Conservation (phyloP, 2,797 vertebrate genomes). For the Enteromius anoplus region DNA sequence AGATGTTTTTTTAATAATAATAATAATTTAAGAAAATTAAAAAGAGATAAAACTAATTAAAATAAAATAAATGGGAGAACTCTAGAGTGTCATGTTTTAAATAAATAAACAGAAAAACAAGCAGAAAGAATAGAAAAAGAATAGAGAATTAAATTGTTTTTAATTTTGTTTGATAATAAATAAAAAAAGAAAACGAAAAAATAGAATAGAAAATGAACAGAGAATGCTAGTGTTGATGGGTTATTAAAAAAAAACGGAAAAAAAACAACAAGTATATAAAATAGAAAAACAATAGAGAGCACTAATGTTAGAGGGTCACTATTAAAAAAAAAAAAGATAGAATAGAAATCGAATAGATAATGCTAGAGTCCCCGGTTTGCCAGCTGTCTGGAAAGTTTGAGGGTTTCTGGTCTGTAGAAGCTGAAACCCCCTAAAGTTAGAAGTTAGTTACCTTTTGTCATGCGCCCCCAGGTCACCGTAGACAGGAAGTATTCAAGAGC, state of each 20-base stretch:
- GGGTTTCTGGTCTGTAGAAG: not conserved
- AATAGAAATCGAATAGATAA: not conserved
- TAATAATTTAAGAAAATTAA: not conserved
- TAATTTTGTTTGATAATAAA: not conserved
- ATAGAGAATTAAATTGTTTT: not conserved
- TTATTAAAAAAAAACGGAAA: too few species aligned
- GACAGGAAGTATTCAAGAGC: slow-evolving; percentile 83
- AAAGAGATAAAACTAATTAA: too few species aligned
- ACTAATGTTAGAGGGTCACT: not conserved
- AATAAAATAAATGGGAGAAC: not conserved
- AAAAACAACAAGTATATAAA: not conserved
- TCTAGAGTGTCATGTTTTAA: not conserved
- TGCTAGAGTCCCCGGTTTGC: not conserved
- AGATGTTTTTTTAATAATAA: not conserved
- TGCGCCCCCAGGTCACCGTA: slow-evolving; percentile 83
- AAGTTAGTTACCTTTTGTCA: slow-evolving; percentile 63
- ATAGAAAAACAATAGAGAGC: not conserved
- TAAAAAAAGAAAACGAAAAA: not conserved
- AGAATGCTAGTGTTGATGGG: not conserved
- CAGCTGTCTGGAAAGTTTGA: not conserved
- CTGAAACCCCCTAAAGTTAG: not conserved
- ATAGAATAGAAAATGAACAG: not conserved
- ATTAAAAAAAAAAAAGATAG: not conserved
- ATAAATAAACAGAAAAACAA: not conserved
- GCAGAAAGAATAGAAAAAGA: not conserved